phyloP scores from a whole-genome alignment of 2,797 vertebrate species.

The Fistularia tabacaria region DNA sequence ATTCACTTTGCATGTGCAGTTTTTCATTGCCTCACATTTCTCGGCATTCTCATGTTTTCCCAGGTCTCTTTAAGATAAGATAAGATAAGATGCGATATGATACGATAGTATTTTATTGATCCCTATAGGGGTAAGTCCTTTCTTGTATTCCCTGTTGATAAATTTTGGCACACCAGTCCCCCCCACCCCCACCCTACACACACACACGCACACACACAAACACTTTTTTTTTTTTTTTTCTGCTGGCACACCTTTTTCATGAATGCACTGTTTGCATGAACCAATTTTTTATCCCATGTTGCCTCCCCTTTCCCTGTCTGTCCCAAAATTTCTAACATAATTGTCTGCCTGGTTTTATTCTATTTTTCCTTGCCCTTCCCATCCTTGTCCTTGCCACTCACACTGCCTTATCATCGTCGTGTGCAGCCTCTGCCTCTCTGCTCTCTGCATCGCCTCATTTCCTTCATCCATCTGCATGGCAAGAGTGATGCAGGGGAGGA shows the following conservation, averaged over 20 bases:
- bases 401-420: conserved; percentile 11
- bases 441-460: conserved; percentile 19
- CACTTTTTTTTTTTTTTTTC: conserved; percentile 1
- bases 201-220: neutral
- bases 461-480: conserved; percentile 32
- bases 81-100: too few relatives aligned
- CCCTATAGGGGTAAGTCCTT: too few relatives aligned
- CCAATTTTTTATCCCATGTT: conserved; percentile 12
- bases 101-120: too few relatives aligned
- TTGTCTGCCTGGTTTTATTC: conserved; percentile 13
- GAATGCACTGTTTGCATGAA: neutral
- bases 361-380: conserved; percentile 3
- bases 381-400: conserved; percentile 25
- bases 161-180: too few relatives aligned
- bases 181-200: too few relatives aligned
- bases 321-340: conserved; percentile 25
- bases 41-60: too few relatives aligned
- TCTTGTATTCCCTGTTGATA: too few relatives aligned
- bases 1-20: too few relatives aligned
- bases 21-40: too few relatives aligned
- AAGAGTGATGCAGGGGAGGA: conserved; percentile 36
- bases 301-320: conserved; percentile 4
- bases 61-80: too few relatives aligned
- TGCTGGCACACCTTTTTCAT: neutral
- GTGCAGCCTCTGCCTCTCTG: conserved; percentile 8